Percentiles rank a stretch among this genome's conserved stretches.
These are phyloP conservation scores for Craterocephalus amniculus DNA, from an alignment of 2,797 vertebrate genomes.

Conservation along the genomic window DNA sequence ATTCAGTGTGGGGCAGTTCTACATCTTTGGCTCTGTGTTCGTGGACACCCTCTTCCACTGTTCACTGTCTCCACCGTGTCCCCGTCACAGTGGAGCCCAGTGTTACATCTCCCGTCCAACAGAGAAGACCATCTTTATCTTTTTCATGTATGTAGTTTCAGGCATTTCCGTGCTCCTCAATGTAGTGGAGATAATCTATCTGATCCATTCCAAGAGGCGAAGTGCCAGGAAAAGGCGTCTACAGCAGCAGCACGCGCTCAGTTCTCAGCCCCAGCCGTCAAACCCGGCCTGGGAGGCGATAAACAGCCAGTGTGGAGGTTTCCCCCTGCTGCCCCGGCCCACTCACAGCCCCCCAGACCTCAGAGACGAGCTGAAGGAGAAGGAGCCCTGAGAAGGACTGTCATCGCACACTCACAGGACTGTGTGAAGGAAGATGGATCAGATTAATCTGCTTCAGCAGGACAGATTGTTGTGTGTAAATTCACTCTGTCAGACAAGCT, in stretches of 20 bases:
- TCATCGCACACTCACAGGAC: too few relatives aligned
- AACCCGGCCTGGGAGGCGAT: neutral
- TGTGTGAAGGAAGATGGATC: too few relatives aligned
- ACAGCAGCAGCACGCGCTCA: neutral
- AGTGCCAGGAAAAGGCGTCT: neutral
- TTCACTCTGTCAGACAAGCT: too few relatives aligned
- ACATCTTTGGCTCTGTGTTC: neutral
- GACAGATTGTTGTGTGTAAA: too few relatives aligned
- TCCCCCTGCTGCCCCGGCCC: neutral
- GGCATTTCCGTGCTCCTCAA: neutral
- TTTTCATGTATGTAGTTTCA: neutral
- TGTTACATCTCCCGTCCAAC: slow-evolving; percentile 1
- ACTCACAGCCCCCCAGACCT: neutral
- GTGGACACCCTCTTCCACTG: neutral
- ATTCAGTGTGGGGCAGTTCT: slow-evolving; percentile 71
- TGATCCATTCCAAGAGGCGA: neutral
- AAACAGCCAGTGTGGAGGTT: neutral
- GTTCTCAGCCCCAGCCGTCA: neutral
- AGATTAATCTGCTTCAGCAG: too few relatives aligned
- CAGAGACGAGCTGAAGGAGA: neutral
- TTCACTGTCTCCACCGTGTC: neutral
- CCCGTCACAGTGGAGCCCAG: neutral
- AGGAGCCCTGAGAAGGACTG: neutral
- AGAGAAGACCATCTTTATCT: neutral
- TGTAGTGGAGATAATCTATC: neutral